phyloP scores from a whole-genome alignment of 2,797 vertebrate species.

The Clarias fuscus region DNA sequence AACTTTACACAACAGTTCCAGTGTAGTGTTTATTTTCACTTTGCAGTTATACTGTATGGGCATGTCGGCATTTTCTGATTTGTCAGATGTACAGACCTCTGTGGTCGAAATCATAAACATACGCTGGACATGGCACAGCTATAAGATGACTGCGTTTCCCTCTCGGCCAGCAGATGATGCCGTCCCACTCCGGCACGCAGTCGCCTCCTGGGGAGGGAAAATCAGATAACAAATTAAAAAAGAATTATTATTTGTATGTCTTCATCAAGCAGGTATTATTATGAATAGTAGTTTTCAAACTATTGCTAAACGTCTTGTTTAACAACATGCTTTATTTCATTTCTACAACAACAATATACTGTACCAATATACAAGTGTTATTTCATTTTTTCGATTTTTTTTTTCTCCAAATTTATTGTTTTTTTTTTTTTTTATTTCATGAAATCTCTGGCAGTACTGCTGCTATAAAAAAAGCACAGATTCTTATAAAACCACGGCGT shows the following conservation, averaged over 20 bases:
- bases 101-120: constrained; percentile 94
- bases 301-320: not conserved
- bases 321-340: not conserved
- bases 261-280: not conserved
- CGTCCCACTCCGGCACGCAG: constrained; percentile 87
- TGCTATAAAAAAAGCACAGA: not conserved
- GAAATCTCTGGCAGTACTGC: not conserved
- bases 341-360: not conserved
- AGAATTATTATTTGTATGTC: not conserved
- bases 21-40: not conserved
- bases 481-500: not conserved
- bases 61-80: not conserved
- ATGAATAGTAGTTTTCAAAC: not conserved
- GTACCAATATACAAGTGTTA: not conserved
- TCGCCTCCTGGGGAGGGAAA: constrained; percentile 65
- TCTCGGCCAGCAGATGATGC: constrained; percentile 88
- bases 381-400: not conserved
- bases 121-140: constrained; percentile 80
- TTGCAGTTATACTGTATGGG: not conserved
- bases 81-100: constrained; percentile 67
- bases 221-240: not conserved
- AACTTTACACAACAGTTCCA: not conserved
- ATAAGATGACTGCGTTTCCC: constrained; percentile 77
- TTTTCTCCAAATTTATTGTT: not conserved
- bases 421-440: not conserved